These are phyloP conservation scores for Timema cristinae DNA, from an alignment of 2,888 invertebrate genomes.

Conservation along the genomic window DNA sequence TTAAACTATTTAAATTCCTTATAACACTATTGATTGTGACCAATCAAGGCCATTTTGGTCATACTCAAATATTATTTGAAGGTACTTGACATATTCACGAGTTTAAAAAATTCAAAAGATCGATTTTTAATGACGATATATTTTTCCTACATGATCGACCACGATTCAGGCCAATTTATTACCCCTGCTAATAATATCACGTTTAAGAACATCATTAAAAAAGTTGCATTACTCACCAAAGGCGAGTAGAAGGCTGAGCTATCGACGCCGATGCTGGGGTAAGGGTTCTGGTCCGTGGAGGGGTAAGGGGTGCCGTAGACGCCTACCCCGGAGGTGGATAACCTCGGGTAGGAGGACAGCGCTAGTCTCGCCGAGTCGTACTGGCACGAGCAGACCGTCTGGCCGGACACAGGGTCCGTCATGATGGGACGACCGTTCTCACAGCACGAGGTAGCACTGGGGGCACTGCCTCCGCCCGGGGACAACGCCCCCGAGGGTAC, in stretches of 20 bases:
- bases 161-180: neutral
- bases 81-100: no score
- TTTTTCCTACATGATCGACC: neutral
- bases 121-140: no score
- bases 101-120: no score
- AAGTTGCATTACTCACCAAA: slow-evolving; percentile 66
- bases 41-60: no score
- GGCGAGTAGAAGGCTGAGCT: slow-evolving; percentile 95
- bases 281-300: slow-evolving; percentile 87
- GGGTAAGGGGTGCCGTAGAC: slow-evolving; percentile 86
- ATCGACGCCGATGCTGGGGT: slow-evolving; percentile 88
- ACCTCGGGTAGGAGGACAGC: slow-evolving; percentile 74
- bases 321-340: slow-evolving; percentile 67
- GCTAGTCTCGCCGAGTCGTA: slow-evolving; percentile 86
- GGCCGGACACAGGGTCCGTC: slow-evolving; percentile 89
- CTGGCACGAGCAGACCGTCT: slow-evolving; percentile 91
- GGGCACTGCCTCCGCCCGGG: slow-evolving; percentile 45
- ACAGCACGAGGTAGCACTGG: slow-evolving; percentile 62
- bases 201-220: slow-evolving; percentile 1
- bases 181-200: no score
- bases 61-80: no score
- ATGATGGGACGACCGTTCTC: slow-evolving; percentile 88
- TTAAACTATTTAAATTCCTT: no score
- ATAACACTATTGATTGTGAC: no score
- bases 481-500: slow-evolving; percentile 43